Evolutionary conservation across 2,797 vertebrate species (phyloP).

Genomic region (Microctenopoma lineatum): DNA sequence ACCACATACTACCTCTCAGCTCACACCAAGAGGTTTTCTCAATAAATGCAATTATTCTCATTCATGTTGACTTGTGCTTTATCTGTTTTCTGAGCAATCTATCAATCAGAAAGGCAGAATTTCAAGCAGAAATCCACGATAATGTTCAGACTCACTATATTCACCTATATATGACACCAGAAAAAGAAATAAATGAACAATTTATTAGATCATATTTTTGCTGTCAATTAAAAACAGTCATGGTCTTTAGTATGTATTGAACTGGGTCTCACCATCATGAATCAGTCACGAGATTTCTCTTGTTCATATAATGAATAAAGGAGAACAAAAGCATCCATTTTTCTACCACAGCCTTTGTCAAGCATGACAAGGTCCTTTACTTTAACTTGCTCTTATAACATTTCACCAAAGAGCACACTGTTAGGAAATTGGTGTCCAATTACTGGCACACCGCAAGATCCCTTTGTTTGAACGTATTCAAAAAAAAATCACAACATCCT

Average conservation of each 20-base stretch:
- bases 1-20: not conserved
- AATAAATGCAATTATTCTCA: not conserved
- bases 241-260: constrained; percentile 6
- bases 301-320: constrained; percentile 18
- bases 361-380: constrained; percentile 17
- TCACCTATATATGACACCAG: constrained; percentile 4
- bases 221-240: not conserved
- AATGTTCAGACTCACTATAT: not conserved
- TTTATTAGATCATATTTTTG: not conserved
- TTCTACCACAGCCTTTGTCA: constrained; percentile 18
- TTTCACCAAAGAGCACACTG: constrained; percentile 22
- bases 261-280: not conserved
- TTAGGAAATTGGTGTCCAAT: constrained; percentile 19
- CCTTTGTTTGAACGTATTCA: constrained; percentile 13
- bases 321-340: constrained; percentile 23
- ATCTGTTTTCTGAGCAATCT: not conserved
- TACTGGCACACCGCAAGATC: constrained; percentile 1
- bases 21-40: not conserved
- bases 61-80: not conserved
- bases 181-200: not conserved
- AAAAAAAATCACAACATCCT: constrained; percentile 11
- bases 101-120: constrained; percentile 2
- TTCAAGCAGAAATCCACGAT: constrained; percentile 5
- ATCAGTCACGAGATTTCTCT: not conserved
- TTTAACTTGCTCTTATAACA: not conserved